Evolutionary conservation across 64 coral and sea anemone species (phyloP).

Genomic region (Pocillopora damicornis): DNA sequence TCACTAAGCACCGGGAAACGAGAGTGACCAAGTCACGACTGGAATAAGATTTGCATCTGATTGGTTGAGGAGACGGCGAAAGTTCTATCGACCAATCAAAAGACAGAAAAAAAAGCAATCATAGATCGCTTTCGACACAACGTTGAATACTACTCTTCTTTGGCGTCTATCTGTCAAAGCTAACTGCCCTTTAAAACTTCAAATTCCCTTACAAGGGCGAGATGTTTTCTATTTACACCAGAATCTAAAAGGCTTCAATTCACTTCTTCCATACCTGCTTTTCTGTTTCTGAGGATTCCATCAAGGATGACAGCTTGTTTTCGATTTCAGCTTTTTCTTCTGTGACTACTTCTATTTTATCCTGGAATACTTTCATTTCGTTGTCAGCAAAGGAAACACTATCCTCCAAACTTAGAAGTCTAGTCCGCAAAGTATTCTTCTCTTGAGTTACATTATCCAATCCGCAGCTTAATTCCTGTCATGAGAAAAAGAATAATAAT

Average conservation of each 20-base stretch:
- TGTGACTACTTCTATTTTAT: background rate
- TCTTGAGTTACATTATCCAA: slow-evolving; percentile 1
- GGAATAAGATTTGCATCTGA: no score
- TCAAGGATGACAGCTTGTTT: background rate
- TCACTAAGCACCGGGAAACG: no score
- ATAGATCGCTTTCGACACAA: no score
- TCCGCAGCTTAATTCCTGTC: slow-evolving; percentile 10
- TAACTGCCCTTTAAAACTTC: background rate
- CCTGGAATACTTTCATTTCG: background rate
- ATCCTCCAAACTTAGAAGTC: slow-evolving; percentile 20
- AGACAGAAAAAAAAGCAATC: no score
- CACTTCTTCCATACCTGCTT: slow-evolving; percentile 1
- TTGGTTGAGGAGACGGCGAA: no score
- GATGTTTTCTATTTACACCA: no score
- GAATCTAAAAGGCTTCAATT: background rate
- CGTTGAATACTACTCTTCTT: no score
- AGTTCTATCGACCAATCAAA: no score
- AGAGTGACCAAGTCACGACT: no score
- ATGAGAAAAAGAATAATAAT: background rate
- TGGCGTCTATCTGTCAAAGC: no score
- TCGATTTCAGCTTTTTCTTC: slow-evolving; percentile 5
- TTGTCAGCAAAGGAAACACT: background rate
- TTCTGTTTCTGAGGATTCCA: slow-evolving; percentile 14
- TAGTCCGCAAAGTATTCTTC: background rate
- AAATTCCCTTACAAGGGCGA: background rate